Base-by-base conservation (phyloP, 2,888 invertebrate genomes). In the Temnothorax unifasciatus region DNA sequence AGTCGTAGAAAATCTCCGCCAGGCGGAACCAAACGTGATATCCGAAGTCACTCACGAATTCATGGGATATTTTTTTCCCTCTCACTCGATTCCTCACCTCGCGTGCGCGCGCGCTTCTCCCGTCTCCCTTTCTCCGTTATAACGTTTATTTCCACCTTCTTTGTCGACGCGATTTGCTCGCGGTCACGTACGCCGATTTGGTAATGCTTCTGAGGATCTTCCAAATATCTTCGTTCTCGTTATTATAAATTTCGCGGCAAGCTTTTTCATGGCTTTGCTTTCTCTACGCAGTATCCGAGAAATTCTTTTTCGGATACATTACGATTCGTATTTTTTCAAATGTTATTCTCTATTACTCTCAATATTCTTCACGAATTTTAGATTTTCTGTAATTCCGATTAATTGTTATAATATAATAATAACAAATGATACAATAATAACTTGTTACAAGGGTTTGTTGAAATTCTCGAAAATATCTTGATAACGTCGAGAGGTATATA, bases 41-140 rank as follows among this genome's bases (percentile, higher is more conserved):
- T 89, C 88, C 89, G 83, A 84, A 90, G 90, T 90, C 90, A 85
- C 90, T 90, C 90, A 90, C 89, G 88, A 90, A 90, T 90, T 90
- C 90, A 90, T 90, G 86, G 90, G 90, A 90, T 82, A 74, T 75
- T 79, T 77, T 77, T 59, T 82, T 47, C 66, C 4, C 73, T 71
- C 77, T 61, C 84, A 59, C 59, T 73, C 68, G 85, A 84, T 87
- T 83, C 83, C 84, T 86, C 81, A 82, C 44, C 50, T 63, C n/a
- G 29, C 34, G 34, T 38, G 34, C 25, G 2, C 50, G 25, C 29
- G n/a, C 47, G 4, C 13, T 13, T 15, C n/a, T 5, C 21, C n/a
- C 38, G 4, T 18, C 47, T 76, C 84, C 69, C 68, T 82, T 81
- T 74, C 73, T 81, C 79, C 47, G 15, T 47, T 57, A 18, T 57